phyloP scores from a whole-genome alignment of 2,797 vertebrate species.

The Galago senegalensis region DNA sequence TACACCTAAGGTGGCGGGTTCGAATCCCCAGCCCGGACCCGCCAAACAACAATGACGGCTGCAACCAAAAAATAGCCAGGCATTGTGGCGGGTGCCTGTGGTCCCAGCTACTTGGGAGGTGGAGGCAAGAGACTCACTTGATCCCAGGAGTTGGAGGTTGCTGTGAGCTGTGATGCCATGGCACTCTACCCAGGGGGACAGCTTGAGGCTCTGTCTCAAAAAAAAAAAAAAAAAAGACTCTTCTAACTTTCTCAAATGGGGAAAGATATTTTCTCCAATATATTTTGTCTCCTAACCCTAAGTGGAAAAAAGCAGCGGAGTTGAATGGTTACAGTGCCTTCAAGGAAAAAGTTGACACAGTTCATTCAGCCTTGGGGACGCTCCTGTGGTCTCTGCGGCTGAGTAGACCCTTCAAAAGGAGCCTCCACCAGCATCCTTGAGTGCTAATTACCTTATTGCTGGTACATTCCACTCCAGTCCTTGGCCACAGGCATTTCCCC shows the following conservation, averaged over 20 bases:
- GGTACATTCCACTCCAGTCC: background rate
- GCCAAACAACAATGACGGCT: no score
- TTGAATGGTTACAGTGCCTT: background rate
- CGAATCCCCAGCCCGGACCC: no score
- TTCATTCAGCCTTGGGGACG: background rate
- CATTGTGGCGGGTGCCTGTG: no score
- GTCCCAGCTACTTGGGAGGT: no score
- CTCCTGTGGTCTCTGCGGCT: background rate
- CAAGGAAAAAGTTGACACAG: background rate
- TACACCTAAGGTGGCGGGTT: no score
- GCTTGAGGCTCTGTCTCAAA: no score
- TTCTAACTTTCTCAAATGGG: background rate
- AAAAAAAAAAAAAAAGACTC: no score
- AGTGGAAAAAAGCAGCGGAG: background rate
- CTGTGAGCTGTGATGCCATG: no score
- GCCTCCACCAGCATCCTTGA: background rate
- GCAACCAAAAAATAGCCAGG: no score
- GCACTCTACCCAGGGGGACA: no score
- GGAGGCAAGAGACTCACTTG: no score
- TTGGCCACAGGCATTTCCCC: background rate
- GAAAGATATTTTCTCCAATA: background rate
- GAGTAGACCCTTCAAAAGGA: background rate
- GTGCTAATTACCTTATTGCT: background rate
- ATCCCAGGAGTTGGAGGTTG: background rate
- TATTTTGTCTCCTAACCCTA: background rate